Percentiles rank a stretch among this genome's conserved stretches.
These are phyloP conservation scores for Glomeris marginata DNA, from an alignment of 2,888 invertebrate species.

Conservation along the genomic window DNA sequence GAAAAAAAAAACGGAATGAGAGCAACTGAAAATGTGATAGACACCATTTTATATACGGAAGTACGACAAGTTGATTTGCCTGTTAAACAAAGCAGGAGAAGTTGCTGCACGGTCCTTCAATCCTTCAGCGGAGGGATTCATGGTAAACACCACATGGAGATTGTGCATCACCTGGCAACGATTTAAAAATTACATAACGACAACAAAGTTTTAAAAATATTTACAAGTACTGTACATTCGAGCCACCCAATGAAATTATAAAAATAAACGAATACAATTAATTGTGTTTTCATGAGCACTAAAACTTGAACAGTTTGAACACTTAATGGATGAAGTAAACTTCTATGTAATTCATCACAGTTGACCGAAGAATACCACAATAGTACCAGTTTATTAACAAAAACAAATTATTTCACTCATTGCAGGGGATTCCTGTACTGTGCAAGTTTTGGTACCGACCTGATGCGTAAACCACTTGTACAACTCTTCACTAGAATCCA, in stretches of 20 bases:
- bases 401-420: no score
- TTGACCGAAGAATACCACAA: no score
- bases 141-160: conserved; percentile 98
- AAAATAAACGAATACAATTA: not conserved
- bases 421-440: no score
- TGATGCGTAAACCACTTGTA: conserved; percentile 98
- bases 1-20: not conserved
- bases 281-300: no score
- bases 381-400: no score
- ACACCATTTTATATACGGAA: not conserved
- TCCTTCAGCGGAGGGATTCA: conserved; percentile 99
- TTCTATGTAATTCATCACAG: no score
- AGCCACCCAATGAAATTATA: no score
- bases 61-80: conserved; percentile 30
- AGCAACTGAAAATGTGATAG: not conserved
- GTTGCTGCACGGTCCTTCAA: conserved; percentile 97
- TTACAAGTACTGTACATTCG: not conserved
- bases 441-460: no score
- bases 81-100: conserved; percentile 96
- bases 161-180: conserved; percentile 91
- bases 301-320: no score
- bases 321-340: no score
- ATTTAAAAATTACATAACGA: no score
- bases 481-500: conserved; percentile 94
- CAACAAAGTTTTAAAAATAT: not conserved